Conservation (phyloP, 1,140 invertebrate species). For the Hycleus cichorii region DNA sequence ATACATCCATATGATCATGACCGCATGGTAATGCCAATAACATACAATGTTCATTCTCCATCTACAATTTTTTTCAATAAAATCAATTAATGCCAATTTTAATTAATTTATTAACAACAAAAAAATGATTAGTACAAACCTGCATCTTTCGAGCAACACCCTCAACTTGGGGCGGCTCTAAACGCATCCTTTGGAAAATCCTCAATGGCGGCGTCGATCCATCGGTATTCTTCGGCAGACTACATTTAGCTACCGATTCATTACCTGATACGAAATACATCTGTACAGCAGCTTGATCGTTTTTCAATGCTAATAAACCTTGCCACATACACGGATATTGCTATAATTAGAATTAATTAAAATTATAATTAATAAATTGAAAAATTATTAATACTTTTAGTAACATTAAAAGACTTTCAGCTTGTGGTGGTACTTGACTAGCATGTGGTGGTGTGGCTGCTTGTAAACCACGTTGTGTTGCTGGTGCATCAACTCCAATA, state of each 20-base stretch:
- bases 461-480: slow-evolving; percentile 48
- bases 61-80: slow-evolving; percentile 48
- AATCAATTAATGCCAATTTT: neutral
- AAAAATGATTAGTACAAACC: slow-evolving; percentile 46
- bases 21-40: slow-evolving; percentile 91
- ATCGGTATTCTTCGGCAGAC: slow-evolving; percentile 72
- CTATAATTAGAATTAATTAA: slow-evolving; percentile 40
- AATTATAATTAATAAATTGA: neutral
- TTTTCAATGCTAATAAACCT: slow-evolving; percentile 88
- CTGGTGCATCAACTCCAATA: slow-evolving; percentile 46
- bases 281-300: slow-evolving; percentile 92
- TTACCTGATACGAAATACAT: slow-evolving; percentile 98
- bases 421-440: slow-evolving; percentile 65
- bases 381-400: slow-evolving; percentile 48
- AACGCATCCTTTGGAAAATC: slow-evolving; percentile 93
- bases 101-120: slow-evolving; percentile 21
- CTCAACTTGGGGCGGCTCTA: slow-evolving; percentile 90
- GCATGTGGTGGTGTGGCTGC: slow-evolving; percentile 63
- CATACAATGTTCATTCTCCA: slow-evolving; percentile 93
- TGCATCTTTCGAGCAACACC: slow-evolving; percentile 94
- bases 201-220: slow-evolving; percentile 74
- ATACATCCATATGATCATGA: slow-evolving; percentile 82
- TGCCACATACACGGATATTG: slow-evolving; percentile 95
- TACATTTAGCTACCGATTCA: slow-evolving; percentile 72
- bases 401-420: slow-evolving; percentile 69